These are phyloP conservation scores for Lasioglossum marginatum DNA, from an alignment of 2,888 invertebrate species.

Conservation along the genomic window DNA sequence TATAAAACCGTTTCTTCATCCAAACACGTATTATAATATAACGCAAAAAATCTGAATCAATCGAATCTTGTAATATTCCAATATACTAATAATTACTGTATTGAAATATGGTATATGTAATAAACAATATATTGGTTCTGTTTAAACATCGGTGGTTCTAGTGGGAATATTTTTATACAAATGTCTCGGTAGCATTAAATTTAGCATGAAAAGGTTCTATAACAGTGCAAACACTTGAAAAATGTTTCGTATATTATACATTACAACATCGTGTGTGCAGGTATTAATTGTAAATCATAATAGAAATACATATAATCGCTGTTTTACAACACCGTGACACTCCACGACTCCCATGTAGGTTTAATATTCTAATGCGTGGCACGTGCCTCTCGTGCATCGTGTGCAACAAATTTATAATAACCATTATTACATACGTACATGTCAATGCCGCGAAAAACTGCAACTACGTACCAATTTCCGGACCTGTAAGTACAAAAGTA, in stretches of 20 bases:
- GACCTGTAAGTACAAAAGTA: not conserved
- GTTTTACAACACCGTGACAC: no score
- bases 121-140: not conserved
- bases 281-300: not conserved
- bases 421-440: not conserved
- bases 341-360: no score
- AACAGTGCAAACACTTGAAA: not conserved
- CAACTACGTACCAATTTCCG: not conserved
- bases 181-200: not conserved
- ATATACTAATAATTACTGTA: not conserved
- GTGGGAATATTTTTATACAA: not conserved
- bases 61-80: no score
- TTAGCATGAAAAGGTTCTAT: not conserved
- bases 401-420: not conserved
- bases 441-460: not conserved
- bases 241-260: not conserved
- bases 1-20: no score
- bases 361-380: no score
- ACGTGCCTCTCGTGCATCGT: not conserved
- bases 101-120: not conserved
- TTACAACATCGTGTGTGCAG: no score
- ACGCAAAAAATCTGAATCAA: no score
- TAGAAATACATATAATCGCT: not conserved
- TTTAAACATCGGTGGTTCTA: not conserved
- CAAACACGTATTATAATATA: no score